Evolutionary conservation across 2,113 vertebrate genomes (phyloP), one percentile per base, ranked within the genome.

Genomic region (Xenopus laevis): DNA sequence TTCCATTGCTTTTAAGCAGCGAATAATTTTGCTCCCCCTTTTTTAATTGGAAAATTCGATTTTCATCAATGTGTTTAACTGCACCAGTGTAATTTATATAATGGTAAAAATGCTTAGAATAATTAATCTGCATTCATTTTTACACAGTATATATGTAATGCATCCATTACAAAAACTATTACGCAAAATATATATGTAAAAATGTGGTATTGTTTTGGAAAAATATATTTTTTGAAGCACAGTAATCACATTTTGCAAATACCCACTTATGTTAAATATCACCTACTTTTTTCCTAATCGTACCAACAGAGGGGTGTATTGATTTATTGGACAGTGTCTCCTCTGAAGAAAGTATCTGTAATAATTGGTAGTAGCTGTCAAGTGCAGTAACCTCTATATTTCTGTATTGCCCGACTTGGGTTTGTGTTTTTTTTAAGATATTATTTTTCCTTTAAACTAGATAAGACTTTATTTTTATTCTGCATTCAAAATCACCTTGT

Each of bases 341-440:
- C 68, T 68, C 18, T 79, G 79, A 65, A 80, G 72, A 83, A 70
- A 83, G 69, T 84, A 81, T 73, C 17, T 66, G 74, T 68, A 57
- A 59, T 71, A 80, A 47, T 88, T 86, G 84, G 84, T 52, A 77
- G 71, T 78, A 4, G n/a, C 15, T 82, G 27, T 85, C 78, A 82
- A 6, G 21, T 79, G n/a, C 27, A 78, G 79, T 78, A 68, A 0
- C 9, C 65, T 20, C 77, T 80, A 71, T 65, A 47, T 81, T 79
- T 71, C 81, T 21, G 23, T 27, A 27, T 27, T 27, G 11, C 58
- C 4, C 10, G 6, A 5, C 2, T 18, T 55, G 15, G 53, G 16
- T 4, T 55, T 2, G 18, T n/a, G 16, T 55, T n/a, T 2, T 55
- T n/a, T 55, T 8, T 55, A n/a, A n/a, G 2, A 5, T 40, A 40